Percentiles rank a stretch among this genome's conserved stretches.
phyloP scores from a whole-genome alignment of 92 coral and sea anemone species.

The Epizoanthus stellaris region DNA sequence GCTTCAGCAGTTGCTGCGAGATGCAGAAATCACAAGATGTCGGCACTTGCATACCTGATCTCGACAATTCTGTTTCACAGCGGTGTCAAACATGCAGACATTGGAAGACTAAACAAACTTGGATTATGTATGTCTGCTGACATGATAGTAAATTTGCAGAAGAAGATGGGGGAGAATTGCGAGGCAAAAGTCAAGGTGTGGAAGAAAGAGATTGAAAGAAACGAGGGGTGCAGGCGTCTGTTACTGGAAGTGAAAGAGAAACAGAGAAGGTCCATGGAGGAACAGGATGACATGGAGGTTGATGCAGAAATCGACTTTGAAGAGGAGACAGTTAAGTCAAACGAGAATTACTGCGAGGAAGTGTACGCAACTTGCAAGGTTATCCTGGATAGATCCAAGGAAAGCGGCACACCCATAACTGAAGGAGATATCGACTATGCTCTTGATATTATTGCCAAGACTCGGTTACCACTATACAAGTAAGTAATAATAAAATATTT shows the following conservation, averaged over 20 bases:
- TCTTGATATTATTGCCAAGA: neutral
- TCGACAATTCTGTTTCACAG: conserved; percentile 62
- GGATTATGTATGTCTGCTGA: conserved; percentile 61
- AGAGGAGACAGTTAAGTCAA: conserved; percentile 21
- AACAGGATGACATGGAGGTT: conserved; percentile 36
- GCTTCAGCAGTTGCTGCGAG: conserved; percentile 54
- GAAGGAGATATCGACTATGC: conserved; percentile 10
- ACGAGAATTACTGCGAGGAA: conserved; percentile 8
- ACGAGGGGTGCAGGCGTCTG: conserved; percentile 16
- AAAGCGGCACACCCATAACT: neutral
- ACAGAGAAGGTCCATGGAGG: conserved; percentile 38
- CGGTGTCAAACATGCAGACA: conserved; percentile 59
- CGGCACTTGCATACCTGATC: conserved; percentile 53
- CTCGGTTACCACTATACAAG: conserved; percentile 3
- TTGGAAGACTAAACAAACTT: conserved; percentile 57
- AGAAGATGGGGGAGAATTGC: conserved; percentile 61
- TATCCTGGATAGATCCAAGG: conserved; percentile 1
- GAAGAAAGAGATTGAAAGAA: conserved; percentile 63
- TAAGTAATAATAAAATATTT: neutral
- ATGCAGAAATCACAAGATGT: conserved; percentile 67
- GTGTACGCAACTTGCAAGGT: conserved; percentile 26
- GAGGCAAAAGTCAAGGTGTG: conserved; percentile 54
- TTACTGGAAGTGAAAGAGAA: conserved; percentile 46
- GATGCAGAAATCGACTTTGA: conserved; percentile 46
- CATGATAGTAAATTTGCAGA: conserved; percentile 43